Percentiles rank a stretch among this genome's conserved stretches.
Evolutionary conservation across 2,888 invertebrate species (phyloP).

Genomic region (Archips xylosteana): DNA sequence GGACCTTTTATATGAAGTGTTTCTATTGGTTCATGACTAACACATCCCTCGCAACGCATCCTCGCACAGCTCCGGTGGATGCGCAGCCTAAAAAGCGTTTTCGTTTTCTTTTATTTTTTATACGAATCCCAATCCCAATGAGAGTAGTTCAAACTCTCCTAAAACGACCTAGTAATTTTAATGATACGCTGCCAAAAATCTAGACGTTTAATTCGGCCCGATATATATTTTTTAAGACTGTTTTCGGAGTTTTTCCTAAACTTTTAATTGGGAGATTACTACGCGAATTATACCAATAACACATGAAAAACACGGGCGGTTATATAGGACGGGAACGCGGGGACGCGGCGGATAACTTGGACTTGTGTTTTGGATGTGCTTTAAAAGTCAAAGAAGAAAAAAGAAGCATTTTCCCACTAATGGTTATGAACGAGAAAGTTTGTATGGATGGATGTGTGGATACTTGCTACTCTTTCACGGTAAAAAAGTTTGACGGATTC

Average conservation of each 20-base stretch:
- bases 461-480: background rate
- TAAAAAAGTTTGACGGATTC: background rate
- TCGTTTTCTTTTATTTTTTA: background rate
- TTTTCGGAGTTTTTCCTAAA: conserved; percentile 45
- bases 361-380: background rate
- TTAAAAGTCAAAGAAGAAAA: background rate
- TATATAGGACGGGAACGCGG: background rate
- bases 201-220: conserved; percentile 19
- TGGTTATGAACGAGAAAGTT: background rate
- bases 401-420: background rate
- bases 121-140: background rate
- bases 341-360: background rate
- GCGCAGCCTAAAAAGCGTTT: too few relatives aligned
- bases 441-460: background rate
- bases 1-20: too few relatives aligned
- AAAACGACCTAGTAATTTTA: background rate
- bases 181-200: background rate
- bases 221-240: conserved; percentile 4
- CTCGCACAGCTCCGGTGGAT: too few relatives aligned
- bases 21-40: too few relatives aligned
- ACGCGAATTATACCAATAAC: conserved; percentile 51
- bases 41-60: too few relatives aligned
- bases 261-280: conserved; percentile 70
- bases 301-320: conserved; percentile 43
- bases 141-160: background rate